Conservation (phyloP, 92 coral and sea anemone genomes). For the Metridium senile region DNA sequence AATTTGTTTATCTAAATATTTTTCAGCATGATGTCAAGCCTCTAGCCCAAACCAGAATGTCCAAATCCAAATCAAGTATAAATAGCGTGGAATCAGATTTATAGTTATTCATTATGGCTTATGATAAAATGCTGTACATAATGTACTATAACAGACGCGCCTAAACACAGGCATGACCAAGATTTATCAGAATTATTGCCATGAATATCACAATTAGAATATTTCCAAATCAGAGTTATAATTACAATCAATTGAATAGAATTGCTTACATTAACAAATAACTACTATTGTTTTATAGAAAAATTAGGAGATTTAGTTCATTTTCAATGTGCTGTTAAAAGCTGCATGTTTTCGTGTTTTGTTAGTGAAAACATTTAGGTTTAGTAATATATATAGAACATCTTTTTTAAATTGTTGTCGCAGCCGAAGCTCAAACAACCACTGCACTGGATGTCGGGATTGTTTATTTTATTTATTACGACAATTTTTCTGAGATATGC, state of each 20-base stretch:
- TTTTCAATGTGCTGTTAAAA: too few species aligned
- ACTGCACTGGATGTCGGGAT: too few species aligned
- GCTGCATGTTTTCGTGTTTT: too few species aligned
- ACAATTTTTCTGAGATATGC: too few species aligned
- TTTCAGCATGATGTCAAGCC: slow-evolving; percentile 60
- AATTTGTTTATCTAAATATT: not conserved
- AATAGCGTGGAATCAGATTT: slow-evolving; percentile 32
- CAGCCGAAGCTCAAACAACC: too few species aligned
- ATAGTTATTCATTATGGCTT: slow-evolving; percentile 4
- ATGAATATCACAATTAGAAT: slow-evolving; percentile 5
- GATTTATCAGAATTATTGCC: slow-evolving; percentile 1
- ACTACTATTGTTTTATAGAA: not conserved
- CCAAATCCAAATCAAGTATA: slow-evolving; percentile 25
- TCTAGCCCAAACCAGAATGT: slow-evolving; percentile 18
- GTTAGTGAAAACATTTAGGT: too few species aligned
- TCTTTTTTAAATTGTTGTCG: too few species aligned
- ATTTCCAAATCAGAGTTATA: slow-evolving; percentile 9
- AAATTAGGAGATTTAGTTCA: too few species aligned
- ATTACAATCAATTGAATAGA: slow-evolving; percentile 11
- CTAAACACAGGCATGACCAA: not conserved
- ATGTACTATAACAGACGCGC: not conserved
- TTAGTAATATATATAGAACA: too few species aligned
- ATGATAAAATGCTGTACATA: not conserved
- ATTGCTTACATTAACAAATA: not conserved
- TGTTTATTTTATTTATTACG: too few species aligned